Percentiles rank a stretch among this genome's conserved stretches.
These are phyloP conservation scores for Benitochromis conjunctus DNA, from an alignment of 2,113 vertebrate genomes.

Conservation along the genomic window DNA sequence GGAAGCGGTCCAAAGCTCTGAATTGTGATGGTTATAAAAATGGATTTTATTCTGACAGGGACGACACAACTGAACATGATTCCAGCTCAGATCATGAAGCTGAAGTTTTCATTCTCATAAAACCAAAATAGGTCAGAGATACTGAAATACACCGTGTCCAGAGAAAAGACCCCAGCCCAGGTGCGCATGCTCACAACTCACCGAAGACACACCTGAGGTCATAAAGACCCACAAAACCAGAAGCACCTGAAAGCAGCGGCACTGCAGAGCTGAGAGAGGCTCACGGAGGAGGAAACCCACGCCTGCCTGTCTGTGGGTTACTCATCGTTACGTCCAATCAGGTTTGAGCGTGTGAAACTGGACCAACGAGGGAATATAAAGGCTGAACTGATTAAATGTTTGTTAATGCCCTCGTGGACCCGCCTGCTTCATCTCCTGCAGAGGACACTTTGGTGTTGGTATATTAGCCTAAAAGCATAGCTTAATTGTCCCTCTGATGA, in stretches of 20 bases:
- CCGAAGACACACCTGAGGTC: not conserved
- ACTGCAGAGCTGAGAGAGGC: not conserved
- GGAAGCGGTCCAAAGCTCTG: not conserved
- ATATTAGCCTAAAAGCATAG: not conserved
- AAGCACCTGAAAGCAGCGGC: not conserved
- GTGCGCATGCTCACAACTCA: not conserved
- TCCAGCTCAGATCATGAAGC: not conserved
- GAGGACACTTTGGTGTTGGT: too few species aligned
- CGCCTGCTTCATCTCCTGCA: not conserved
- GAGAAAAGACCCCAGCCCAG: not conserved
- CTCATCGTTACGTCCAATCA: not conserved
- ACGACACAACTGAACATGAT: not conserved
- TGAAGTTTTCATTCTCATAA: not conserved
- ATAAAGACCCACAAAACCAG: not conserved
- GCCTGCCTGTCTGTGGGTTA: not conserved
- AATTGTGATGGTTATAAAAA: not conserved
- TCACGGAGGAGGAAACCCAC: not conserved
- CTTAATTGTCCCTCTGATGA: not conserved
- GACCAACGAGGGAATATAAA: not conserved
- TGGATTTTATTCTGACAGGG: not conserved
- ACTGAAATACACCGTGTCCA: not conserved
- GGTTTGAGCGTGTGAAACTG: not conserved
- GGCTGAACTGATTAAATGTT: not conserved
- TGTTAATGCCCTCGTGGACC: not conserved
- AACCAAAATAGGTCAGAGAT: not conserved